These are phyloP conservation scores for Magallana nippona DNA, from an alignment of 2,888 invertebrate species.

Conservation along the genomic window DNA sequence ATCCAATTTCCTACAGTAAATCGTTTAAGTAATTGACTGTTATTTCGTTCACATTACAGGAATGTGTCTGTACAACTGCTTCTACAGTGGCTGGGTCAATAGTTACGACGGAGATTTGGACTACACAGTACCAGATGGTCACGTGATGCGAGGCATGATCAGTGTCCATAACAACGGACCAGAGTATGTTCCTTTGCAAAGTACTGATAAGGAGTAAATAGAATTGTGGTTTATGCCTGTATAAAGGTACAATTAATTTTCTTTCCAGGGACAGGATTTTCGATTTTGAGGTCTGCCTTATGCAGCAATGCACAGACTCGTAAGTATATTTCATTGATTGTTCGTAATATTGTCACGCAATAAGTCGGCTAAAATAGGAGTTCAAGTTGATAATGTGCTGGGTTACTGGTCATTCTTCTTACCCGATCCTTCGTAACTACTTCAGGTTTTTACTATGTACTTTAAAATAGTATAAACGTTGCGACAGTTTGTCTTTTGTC, in stretches of 20 bases:
- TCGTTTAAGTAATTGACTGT: too few species aligned
- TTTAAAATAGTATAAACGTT: too few species aligned
- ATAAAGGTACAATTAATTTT: not conserved
- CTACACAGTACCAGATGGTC: constrained; percentile 43
- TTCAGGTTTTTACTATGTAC: too few species aligned
- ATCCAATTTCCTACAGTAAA: too few species aligned
- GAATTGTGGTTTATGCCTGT: too few species aligned
- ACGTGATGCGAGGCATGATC: constrained; percentile 45
- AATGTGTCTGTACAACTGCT: constrained; percentile 39
- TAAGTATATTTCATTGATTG: not conserved
- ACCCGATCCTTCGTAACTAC: too few species aligned
- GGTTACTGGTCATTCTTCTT: too few species aligned
- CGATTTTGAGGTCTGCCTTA: constrained; percentile 37
- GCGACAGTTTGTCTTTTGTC: too few species aligned
- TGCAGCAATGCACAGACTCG: constrained; percentile 7
- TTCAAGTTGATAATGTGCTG: too few species aligned
- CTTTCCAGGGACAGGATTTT: constrained; percentile 40
- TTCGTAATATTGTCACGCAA: too few species aligned
- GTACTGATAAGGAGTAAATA: too few species aligned
- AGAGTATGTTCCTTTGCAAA: constrained; percentile 45
- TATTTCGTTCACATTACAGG: not conserved
- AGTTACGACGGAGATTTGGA: constrained; percentile 43
- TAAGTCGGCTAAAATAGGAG: not conserved
- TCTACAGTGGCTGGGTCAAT: constrained; percentile 43
- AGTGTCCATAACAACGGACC: constrained; percentile 50